A percentile compares a stretch with the other conserved stretches of the same genome.
These are phyloP conservation scores for Platanista minor DNA, from an alignment of 2,113 vertebrate species.

Conservation along the genomic window DNA sequence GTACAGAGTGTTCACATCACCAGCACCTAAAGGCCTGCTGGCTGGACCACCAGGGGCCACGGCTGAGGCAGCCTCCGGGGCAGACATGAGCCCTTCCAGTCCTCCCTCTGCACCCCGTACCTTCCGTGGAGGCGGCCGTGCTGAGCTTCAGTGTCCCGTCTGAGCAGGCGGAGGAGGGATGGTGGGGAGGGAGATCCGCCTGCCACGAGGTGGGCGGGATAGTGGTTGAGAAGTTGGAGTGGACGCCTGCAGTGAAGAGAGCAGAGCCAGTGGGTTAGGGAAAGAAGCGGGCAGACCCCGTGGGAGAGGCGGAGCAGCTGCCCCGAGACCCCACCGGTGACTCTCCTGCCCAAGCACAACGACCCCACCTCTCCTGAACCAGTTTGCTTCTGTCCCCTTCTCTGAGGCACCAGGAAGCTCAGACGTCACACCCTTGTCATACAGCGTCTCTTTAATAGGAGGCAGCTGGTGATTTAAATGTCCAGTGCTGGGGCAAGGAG, in stretches of 20 bases:
- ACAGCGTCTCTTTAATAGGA: neutral
- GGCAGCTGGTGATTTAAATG: neutral
- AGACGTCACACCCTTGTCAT: neutral
- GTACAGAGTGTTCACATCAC: fast-evolving
- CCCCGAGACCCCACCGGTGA: neutral
- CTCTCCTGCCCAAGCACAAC: neutral
- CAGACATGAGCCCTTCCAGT: fast-evolving
- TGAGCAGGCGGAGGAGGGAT: slow-evolving; percentile 69
- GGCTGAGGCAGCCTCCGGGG: fast-evolving
- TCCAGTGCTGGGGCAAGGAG: neutral
- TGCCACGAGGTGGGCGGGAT: slow-evolving; percentile 70
- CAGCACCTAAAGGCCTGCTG: neutral
- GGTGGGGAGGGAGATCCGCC: slow-evolving; percentile 72
- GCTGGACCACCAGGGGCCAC: neutral
- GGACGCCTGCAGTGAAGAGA: slow-evolving; percentile 56
- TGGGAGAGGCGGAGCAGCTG: neutral
- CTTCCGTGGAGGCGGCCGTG: slow-evolving; percentile 68
- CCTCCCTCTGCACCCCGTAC: neutral
- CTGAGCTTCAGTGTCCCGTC: slow-evolving; percentile 67
- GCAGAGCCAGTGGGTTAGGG: neutral
- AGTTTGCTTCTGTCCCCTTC: neutral
- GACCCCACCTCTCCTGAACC: neutral
- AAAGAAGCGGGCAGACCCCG: neutral
- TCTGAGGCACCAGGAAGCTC: neutral
- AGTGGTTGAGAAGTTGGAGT: slow-evolving; percentile 69